Evolutionary conservation across 2,888 invertebrate species (phyloP), one percentile per base, ranked within the genome.

Genomic region (Cantharis rufa): DNA sequence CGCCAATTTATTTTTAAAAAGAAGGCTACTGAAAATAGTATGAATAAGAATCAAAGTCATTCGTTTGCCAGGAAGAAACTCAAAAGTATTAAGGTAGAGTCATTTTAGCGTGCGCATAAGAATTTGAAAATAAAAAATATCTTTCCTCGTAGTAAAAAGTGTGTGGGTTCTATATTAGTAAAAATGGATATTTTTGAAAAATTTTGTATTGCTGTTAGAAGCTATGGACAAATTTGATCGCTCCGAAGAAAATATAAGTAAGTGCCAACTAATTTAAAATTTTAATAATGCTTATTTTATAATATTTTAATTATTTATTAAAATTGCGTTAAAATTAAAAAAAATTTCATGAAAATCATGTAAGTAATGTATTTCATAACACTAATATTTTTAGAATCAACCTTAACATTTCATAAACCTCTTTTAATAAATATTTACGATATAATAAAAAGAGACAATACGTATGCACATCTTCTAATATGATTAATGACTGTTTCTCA

Each of bases 1-100:
- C 86, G 86, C 86, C 85, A 86, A 77, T 79, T 77, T 78, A 81
- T 84, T 84, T 83, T 83, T 84, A 81, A 83, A 86, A 86, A 86
- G 85, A 86, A 84, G 79, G 80, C 79, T 79, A 79, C 84, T 84
- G 81, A 84, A 84, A 85, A 85, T 84, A 76, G 74, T 72, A 72
- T 79, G 70, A 75, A 66, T 66, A 66, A 66, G 64, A 79, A 82
- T 82, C 82, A 82, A 82, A 81, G 81, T 82, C 83, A 84, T 85
- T 84, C 80, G 83, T 81, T 80, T 80, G 83, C 83, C 83, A 83
- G 84, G 82, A 80, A 77, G 81, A 82, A 80, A 81, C 82, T 83
- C 84, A 84, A 82, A 78, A 85, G 83, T 84, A 66, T 66, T 66
- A 84, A 82, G 81, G 82, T 83, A 83, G 84, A 84, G 81, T 82